A percentile compares a stretch with the other conserved stretches of the same genome.
Conservation (phyloP, 2,113 vertebrate species). For the Neotoma lepida region DNA sequence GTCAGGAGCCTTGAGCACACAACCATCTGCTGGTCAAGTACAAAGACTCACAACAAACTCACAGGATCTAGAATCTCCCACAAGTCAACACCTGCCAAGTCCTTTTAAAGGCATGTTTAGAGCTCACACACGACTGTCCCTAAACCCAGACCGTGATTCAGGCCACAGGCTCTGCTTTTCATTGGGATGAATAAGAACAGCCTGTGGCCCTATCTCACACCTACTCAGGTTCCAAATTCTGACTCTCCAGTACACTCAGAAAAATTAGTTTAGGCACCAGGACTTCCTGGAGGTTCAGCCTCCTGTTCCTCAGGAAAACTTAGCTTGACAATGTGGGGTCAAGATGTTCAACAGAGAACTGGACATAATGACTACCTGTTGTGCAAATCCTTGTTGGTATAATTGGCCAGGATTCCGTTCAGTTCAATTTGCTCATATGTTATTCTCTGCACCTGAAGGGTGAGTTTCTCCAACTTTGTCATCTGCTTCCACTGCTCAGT, state of each 20-base stretch:
- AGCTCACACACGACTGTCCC: neutral
- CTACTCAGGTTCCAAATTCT: neutral
- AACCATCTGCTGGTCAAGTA: neutral
- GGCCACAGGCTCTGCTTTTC: neutral
- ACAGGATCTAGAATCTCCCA: neutral
- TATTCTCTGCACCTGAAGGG: conserved; percentile 93
- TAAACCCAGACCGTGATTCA: neutral
- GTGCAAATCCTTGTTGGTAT: conserved; percentile 93
- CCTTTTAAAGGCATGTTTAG: too few species aligned
- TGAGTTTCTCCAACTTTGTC: conserved; percentile 92
- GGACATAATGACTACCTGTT: conserved; percentile 87
- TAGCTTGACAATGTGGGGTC: neutral
- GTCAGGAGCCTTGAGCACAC: neutral
- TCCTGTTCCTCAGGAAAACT: neutral
- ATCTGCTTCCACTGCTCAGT: conserved; percentile 89
- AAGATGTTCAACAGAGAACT: neutral
- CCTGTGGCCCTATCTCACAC: too few species aligned
- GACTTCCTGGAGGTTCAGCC: neutral
- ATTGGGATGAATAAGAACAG: neutral
- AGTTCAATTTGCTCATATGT: conserved; percentile 94
- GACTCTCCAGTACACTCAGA: neutral
- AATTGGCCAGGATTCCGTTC: conserved; percentile 92
- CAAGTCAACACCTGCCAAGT: neutral
- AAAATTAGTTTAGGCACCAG: neutral
- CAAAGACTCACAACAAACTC: neutral